phyloP scores from a whole-genome alignment of 2,113 vertebrate genomes.

The Australoheros scitulus region DNA sequence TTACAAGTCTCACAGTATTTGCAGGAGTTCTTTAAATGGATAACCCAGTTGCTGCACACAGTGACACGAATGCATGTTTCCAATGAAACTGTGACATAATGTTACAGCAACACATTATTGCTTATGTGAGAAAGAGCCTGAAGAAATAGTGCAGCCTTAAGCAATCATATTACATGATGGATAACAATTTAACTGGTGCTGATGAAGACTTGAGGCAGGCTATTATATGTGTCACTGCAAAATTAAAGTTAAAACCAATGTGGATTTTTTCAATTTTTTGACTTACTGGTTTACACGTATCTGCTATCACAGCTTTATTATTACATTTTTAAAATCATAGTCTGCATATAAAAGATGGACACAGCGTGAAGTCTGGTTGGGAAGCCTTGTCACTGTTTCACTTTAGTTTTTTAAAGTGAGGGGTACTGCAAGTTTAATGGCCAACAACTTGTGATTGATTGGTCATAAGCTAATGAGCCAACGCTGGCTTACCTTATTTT shows the following conservation, averaged over 20 bases:
- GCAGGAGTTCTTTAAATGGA: neutral
- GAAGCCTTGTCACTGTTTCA: no score
- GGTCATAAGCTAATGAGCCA: no score
- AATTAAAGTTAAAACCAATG: neutral
- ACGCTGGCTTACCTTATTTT: no score
- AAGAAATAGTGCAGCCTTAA: neutral
- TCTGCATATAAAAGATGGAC: no score
- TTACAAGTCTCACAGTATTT: neutral
- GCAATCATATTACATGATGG: neutral
- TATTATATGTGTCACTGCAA: neutral
- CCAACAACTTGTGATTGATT: no score
- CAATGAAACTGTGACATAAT: no score
- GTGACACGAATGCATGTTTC: neutral
- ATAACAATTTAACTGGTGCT: neutral
- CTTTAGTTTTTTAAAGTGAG: no score
- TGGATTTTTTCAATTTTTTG: neutral
- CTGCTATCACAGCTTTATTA: neutral
- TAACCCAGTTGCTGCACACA: neutral
- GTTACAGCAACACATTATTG: no score
- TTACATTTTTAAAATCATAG: neutral
- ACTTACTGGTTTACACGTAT: neutral
- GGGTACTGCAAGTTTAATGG: no score
- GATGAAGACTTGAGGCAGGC: neutral
- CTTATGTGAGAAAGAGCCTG: no score
- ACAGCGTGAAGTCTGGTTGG: no score